Evolutionary conservation across 2,113 vertebrate genomes (phyloP), one percentile per base, ranked within the genome.

Genomic region (Hydropotes inermis): DNA sequence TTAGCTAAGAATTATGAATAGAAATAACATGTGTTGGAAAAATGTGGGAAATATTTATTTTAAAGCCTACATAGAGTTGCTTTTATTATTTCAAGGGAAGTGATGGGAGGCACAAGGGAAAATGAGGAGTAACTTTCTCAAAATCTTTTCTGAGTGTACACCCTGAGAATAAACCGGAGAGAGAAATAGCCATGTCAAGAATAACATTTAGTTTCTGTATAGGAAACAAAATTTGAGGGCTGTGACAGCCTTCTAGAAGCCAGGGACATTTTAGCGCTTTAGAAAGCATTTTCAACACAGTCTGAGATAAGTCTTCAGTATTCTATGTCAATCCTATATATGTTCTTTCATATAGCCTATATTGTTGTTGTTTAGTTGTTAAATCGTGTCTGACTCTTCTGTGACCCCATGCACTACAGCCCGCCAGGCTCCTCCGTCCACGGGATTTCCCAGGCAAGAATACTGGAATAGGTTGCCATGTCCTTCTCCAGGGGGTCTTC

Each of bases 1-100:
- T 98, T 98, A 99, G 98, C 98, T 98, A 99, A 99, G 98, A 98
- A 98, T 98, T 98, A 98, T 98, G 98, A 98, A 98, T 97, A 99
- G 98, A 99, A 99, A 99, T 99, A 99, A 98, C 97, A 97, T 94
- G 96, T 97, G 96, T 97, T 89, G 95, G 97, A 54, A 98, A 98
- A 98, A 98, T 95, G 92, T 0, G 94, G 97, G 97, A 94, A 97
- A 95, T 99, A 98, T 99, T 99, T 99, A 98, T 98, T 99, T 98
- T 98, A 98, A 98, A 98, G 94, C 45, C 94, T 97, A 95, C 23
- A 8, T 95, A 61, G n/a, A 57, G 58, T 98, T 98, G 98, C 96
- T 98, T 98, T 98, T 97, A 96, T 97, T 95, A 98, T 96, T 95
- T 87, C 93, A 97, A 82, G 57, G 93, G 55, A 87, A 94, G 95